phyloP scores from a whole-genome alignment of 2,888 invertebrate species.

The Gandaritis pyraliata region DNA sequence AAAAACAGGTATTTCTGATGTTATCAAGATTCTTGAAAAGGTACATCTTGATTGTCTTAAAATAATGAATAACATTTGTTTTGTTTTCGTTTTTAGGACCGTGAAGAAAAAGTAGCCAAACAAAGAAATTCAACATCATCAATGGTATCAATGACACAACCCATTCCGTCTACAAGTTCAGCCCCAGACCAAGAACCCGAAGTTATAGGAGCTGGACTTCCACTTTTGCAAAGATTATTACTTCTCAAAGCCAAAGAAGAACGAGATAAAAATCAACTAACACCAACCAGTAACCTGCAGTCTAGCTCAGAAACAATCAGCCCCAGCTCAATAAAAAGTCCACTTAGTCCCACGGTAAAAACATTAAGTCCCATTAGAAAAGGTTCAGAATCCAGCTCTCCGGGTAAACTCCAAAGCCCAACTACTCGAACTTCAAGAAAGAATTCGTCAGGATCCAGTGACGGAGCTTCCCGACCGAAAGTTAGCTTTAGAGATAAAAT shows the following conservation, averaged over 20 bases:
- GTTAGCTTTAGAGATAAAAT: slow-evolving; percentile 87
- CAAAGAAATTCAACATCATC: slow-evolving; percentile 74
- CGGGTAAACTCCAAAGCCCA: slow-evolving; percentile 78
- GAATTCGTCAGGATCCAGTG: slow-evolving; percentile 78
- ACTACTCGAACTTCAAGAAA: slow-evolving; percentile 77
- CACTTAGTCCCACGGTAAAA: slow-evolving; percentile 79
- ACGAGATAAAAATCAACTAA: slow-evolving; percentile 78
- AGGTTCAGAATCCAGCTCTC: slow-evolving; percentile 78
- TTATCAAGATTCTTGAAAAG: too few species aligned
- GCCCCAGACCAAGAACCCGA: slow-evolving; percentile 85
- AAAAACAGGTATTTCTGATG: slow-evolving; percentile 85
- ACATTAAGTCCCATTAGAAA: slow-evolving; percentile 79
- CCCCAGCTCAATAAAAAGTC: slow-evolving; percentile 80
- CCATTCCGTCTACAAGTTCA: slow-evolving; percentile 86
- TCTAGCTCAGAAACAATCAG: slow-evolving; percentile 82
- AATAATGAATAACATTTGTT: too few species aligned
- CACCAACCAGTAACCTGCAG: slow-evolving; percentile 76
- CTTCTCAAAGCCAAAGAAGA: slow-evolving; percentile 91
- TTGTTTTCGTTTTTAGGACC: slow-evolving; percentile 59
- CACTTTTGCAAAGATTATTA: slow-evolving; percentile 89
- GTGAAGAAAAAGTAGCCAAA: slow-evolving; percentile 79
- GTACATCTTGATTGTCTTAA: too few species aligned
- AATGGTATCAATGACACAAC: slow-evolving; percentile 75
- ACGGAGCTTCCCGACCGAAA: slow-evolving; percentile 79
- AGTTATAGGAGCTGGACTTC: slow-evolving; percentile 88